phyloP scores from a whole-genome alignment of 2,888 invertebrate species.

The Muschampia plurimacula region DNA sequence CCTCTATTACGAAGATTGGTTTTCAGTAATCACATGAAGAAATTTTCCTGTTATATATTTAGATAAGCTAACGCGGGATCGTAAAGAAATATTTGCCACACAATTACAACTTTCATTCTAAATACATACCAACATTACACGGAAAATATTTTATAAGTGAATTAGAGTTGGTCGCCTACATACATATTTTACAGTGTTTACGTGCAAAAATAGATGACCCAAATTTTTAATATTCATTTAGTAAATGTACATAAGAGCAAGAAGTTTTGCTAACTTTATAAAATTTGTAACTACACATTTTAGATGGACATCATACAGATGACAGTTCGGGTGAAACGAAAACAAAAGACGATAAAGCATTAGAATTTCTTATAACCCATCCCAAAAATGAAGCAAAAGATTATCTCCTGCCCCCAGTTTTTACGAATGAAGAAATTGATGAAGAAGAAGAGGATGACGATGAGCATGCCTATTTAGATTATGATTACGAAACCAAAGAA shows the following conservation, averaged over 20 bases:
- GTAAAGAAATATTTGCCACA: not conserved
- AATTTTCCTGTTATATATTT: not conserved
- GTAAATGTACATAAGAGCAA: not conserved
- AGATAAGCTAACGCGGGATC: not conserved
- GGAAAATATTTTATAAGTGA: too few relatives aligned
- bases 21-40: not conserved
- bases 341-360: slow-evolving; percentile 53
- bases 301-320: slow-evolving; percentile 62
- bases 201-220: too few relatives aligned
- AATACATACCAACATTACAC: too few relatives aligned
- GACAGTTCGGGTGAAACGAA: slow-evolving; percentile 49
- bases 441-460: slow-evolving; percentile 74
- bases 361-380: slow-evolving; percentile 61
- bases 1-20: slow-evolving; percentile 1
- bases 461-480: slow-evolving; percentile 71
- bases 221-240: not conserved
- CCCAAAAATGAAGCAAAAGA: slow-evolving; percentile 62
- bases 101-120: not conserved
- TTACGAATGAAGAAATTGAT: slow-evolving; percentile 68
- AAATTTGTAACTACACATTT: slow-evolving; percentile 4
- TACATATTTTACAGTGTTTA: too few relatives aligned
- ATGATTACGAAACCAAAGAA: slow-evolving; percentile 76
- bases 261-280: not conserved
- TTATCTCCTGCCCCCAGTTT: slow-evolving; percentile 73
- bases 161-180: not conserved